Conservation (phyloP, 2,113 vertebrate species). For the Phrynocephalus versicolor region DNA sequence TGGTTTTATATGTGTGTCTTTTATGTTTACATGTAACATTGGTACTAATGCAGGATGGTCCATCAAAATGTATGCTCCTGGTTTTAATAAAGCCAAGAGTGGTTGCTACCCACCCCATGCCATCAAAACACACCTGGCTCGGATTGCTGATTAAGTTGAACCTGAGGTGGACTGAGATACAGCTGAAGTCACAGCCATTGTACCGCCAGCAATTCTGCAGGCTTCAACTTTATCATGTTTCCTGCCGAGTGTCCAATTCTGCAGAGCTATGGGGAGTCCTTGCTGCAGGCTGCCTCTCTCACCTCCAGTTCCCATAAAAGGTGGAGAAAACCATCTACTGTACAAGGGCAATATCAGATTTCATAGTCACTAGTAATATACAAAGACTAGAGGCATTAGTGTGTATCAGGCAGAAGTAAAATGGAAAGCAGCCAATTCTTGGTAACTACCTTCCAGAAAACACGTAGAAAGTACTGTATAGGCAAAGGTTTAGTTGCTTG, state of each 20-base stretch:
- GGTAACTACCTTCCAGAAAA: neutral
- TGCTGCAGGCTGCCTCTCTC: neutral
- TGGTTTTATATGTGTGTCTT: neutral
- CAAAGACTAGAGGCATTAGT: neutral
- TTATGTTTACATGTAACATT: no score
- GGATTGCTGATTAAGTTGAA: neutral
- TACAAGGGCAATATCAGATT: neutral
- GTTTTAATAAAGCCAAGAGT: neutral
- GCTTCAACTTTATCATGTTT: neutral
- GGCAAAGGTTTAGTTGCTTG: neutral
- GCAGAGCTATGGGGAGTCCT: neutral
- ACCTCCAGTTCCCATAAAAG: neutral
- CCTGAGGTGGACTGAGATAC: neutral
- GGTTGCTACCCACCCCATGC: neutral
- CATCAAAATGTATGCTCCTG: neutral
- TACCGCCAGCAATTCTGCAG: fast-evolving
- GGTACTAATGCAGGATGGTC: neutral
- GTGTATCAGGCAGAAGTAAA: neutral
- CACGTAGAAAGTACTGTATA: neutral
- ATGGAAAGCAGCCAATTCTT: neutral
- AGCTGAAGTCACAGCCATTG: fast-evolving
- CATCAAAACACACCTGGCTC: neutral
- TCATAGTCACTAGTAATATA: neutral
- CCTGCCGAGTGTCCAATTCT: neutral
- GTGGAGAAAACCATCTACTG: neutral